Conservation (phyloP, 1,140 invertebrate species). For the Adoxophyes honmai region DNA sequence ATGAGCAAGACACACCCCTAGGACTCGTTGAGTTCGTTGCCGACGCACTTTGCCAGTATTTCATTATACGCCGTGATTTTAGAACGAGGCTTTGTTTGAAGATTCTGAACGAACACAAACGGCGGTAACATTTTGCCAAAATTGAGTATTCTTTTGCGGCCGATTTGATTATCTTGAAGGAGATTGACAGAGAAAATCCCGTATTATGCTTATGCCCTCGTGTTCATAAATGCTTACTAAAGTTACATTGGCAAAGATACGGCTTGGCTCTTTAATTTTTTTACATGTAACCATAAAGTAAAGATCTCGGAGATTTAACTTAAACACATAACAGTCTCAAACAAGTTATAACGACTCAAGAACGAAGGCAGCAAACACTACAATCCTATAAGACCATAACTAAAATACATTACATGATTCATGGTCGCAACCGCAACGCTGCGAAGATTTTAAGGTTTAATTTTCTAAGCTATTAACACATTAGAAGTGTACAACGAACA, state of each 20-base stretch:
- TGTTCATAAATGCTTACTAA: too few species aligned
- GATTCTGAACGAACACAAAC: slow-evolving; percentile 16
- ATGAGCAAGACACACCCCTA: slow-evolving; percentile 57
- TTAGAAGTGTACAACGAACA: slow-evolving; percentile 55
- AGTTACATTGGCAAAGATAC: too few species aligned
- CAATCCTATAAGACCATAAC: too few species aligned
- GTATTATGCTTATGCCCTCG: neutral
- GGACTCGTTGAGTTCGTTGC: slow-evolving; percentile 29
- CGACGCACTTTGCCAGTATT: slow-evolving; percentile 34
- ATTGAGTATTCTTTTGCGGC: slow-evolving; percentile 13
- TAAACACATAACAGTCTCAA: too few species aligned
- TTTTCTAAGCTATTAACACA: slow-evolving; percentile 71
- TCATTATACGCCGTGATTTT: slow-evolving; percentile 33
- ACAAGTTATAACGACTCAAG: too few species aligned
- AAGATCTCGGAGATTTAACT: too few species aligned
- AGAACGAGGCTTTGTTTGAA: slow-evolving; percentile 20
- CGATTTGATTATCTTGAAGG: slow-evolving; percentile 7
- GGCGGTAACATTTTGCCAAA: slow-evolving; percentile 2
- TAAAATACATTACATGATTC: too few species aligned
- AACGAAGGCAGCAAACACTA: too few species aligned
- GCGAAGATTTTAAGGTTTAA: slow-evolving; percentile 33
- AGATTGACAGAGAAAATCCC: slow-evolving; percentile 6
- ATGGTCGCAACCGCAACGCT: too few species aligned
- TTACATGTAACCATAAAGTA: too few species aligned
- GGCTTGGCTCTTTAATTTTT: too few species aligned